Evolutionary conservation across 2,113 vertebrate species (phyloP), one percentile per base, ranked within the genome.

Genomic region (Paramisgurnus dabryanus): DNA sequence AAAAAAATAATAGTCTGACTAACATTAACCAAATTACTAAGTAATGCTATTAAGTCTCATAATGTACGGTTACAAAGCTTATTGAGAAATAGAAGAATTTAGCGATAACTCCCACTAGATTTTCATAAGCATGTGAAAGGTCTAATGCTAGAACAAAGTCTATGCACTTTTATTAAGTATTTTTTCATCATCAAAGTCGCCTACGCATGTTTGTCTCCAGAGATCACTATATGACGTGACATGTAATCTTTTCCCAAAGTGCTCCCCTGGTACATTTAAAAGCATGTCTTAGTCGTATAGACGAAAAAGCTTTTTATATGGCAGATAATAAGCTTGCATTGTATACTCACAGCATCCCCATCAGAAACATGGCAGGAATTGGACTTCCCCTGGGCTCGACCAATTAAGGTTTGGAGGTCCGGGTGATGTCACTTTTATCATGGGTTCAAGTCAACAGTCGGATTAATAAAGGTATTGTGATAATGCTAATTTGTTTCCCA

Each of bases 371-470:
- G 43, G 58, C 72, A 63, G 41, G 18, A 49, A 63, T 9, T 49
- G 22, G 57, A 18, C 58, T 63, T 75, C 58, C 18, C 22, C 12
- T 22, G 5, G 41, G 22, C 47, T 9, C 2, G 39, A 40, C 40
- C n/a, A 74, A 74, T 49, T 75, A 60, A 47, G n/a, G 8, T 49
- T 49, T 41, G 58, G 22, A 45, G 47, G 13, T 49, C 72, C 63
- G 72, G 55, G 63, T 75, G 58, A 64, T 64, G 22, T 75, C 12
- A 27, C 72, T 75, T 75, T 75, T 58, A 64, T 63, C 57, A 9
- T 75, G 41, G 17, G 43, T 63, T 58, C 15, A 41, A 64, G 49
- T 75, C 58, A 64, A 64, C 57, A 61, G 58, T 34, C 22, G 49
- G n/a, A 58, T 18, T 18, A 58, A 18, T 58, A 58, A 58, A 58